These are phyloP conservation scores for Odontocerum albicorne DNA, from an alignment of 2,888 invertebrate genomes.

Conservation along the genomic window DNA sequence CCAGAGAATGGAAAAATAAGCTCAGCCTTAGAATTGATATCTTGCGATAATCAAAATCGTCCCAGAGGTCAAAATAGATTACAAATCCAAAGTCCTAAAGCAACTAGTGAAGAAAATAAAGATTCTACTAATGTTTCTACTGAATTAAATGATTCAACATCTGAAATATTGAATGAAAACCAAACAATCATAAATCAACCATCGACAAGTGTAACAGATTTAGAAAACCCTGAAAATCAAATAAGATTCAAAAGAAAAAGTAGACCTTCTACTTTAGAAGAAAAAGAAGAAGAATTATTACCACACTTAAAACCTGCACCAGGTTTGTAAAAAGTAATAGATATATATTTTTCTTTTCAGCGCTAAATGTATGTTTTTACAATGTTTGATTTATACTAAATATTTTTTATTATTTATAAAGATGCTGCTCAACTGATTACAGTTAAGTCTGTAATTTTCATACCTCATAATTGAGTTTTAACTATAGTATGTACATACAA, in stretches of 20 bases:
- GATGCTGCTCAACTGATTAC: no score
- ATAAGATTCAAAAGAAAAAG: conserved; percentile 21
- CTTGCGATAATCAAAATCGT: conserved; percentile 69
- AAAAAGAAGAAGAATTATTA: conserved; percentile 72
- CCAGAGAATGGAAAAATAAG: conserved; percentile 77
- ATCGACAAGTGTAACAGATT: no score
- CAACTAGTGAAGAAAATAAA: conserved; percentile 23
- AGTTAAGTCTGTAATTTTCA: no score
- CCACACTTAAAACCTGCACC: conserved; percentile 80
- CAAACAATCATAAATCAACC: no score
- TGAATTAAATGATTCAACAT: background rate
- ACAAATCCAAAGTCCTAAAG: no score
- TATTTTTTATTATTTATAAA: no score
- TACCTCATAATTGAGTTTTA: background rate
- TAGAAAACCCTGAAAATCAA: no score
- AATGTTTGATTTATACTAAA: no score
- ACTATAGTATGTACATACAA: no score
- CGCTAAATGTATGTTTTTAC: no score
- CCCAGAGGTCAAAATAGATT: conserved; percentile 60
- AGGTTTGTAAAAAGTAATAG: conserved; percentile 43
- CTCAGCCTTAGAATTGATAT: conserved; percentile 78
- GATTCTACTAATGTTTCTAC: conserved; percentile 1
- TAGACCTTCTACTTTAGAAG: conserved; percentile 49
- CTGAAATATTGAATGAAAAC: no score
- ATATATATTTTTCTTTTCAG: background rate